Evolutionary conservation across 1,140 invertebrate species (phyloP), one percentile per base, ranked within the genome.

Genomic region (Harlomillsia oculata): DNA sequence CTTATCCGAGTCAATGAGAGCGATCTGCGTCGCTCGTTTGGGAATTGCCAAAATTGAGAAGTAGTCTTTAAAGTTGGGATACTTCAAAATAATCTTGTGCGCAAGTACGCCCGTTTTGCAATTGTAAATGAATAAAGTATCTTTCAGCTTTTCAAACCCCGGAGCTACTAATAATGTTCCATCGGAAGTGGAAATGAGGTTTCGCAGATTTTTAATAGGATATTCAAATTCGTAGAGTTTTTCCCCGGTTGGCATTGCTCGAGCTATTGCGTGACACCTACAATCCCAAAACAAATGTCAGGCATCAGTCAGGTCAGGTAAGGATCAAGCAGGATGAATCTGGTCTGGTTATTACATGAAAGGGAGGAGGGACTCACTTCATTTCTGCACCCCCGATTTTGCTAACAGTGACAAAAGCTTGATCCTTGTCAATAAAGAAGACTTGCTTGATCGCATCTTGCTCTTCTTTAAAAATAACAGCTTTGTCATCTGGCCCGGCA

Each of bases 1-100:
- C 71, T 93, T 95, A 64, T 96, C 92, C 20, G 82, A 80, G 46
- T 90, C 89, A 30, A 95, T 85, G 0, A 95, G 80, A 1, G 85
- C 92, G 21, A 95, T 77, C 75, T 86, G 63, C 0, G 63, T 65
- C 13, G 60, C 41, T 39, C 53, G 56, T 44, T 52, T 62, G 2
- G 63, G 63, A 11, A 65, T 46, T 8, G 63, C 25, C 1, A 65
- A 29, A 6, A 65, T 41, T 1, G 57, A 43, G 9, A 49, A 34
- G 32, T 56, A 65, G 37, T 65, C 63, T 41, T 64, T 64, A 56
- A 68, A 74, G 78, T 82, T 73, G 80, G 72, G 76, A 67, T 79
- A 78, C 73, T 74, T 87, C 34, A 76, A 75, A 13, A 75, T 70
- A 58, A 88, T 81, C 73, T 86, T 93, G 66, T 85, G 83, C 16